Evolutionary conservation across 2,113 vertebrate species (phyloP), one percentile per base, ranked within the genome.

Genomic region (Xiphophorus hellerii): DNA sequence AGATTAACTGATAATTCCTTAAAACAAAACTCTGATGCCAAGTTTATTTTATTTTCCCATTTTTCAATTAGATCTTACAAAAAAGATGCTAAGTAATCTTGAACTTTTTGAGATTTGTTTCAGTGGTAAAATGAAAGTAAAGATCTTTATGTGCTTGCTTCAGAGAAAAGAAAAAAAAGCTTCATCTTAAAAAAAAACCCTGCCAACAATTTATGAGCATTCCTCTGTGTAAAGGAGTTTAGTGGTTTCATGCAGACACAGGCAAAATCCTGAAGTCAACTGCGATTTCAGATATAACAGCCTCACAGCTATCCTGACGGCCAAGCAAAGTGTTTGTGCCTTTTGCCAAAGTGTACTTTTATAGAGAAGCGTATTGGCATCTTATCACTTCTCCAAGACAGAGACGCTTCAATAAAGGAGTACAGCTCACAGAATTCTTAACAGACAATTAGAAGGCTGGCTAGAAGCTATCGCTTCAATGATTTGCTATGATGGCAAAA

Each of bases 261-360:
- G 83, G 85, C 80, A 78, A 87, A 91, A 93, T 92, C 88, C 92
- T 87, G 83, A 93, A 91, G 92, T 93, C 89, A 93, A 92, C 93
- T 92, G 93, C 88, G 90, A 93, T 93, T 93, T 92, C 90, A 92
- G 89, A 92, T 87, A 89, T 88, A 92, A 91, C 92, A 93, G 92
- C 90, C 90, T 92, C 91, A 91, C 92, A 92, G 91, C 90, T 90
- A 84, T 81, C 87, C 87, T 87, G 89, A 88, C 87, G 85, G 92
- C 91, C 93, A 93, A 93, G 91, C 89, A 91, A 90, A 93, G 93
- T 94, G 93, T 93, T 93, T 91, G 90, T 89, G 86, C 88, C 88
- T 92, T 88, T 90, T 93, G 94, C 93, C 94, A 94, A 93, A 92
- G 91, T 92, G 91, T 92, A 93, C 90, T 93, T 94, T 94, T 92